Base-by-base conservation (phyloP, 2,888 invertebrate species). In the Hoplodrina ambigua region DNA sequence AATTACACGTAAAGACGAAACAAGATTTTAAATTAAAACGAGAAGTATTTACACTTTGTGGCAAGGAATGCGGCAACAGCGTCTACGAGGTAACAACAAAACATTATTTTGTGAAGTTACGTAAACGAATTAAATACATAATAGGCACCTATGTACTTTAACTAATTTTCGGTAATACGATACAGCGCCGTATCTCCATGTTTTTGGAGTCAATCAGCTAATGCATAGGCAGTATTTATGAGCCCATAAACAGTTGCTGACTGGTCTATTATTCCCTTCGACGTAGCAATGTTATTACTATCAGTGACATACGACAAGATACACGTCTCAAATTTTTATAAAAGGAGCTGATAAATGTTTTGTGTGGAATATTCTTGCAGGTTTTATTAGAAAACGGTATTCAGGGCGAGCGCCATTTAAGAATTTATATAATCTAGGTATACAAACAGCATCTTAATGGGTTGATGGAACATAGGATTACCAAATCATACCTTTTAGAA, bases 161-260 rank as follows among this genome's bases (percentile, higher is more conserved):
- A 19, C 37, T 25, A 11, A 55, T 60, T 59, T 65, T 69, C 8
- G 20, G 20, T 56, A 50, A 80, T 30, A 20, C 41, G 44, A 55
- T 52, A 59, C 58, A 62, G 59, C 58, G 30, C 17, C 33, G 19
- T 49, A 63, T 57, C 25, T 46, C 49, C 55, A 52, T 69, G 64
- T 64, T 81, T 67, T 71, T 20, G n/a, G 53, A 71, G 60, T 68
- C 83, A 82, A 80, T 81, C 80, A 66, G 56, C 77, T 81, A 82
- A 80, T 82, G 73, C 67, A 69, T 59, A 68, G 30, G 8, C 25
- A 41, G 58, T 69, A 71, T 79, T 80, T 76, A 73, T 67, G 57
- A 41, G 53, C 25, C 49, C 20, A 57, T 69, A 67, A 65, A 76
- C 54, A 69, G 66, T 65, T 30, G 71, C 67, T 69, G 71, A 67